Evolutionary conservation across 2,113 vertebrate species (phyloP).

Genomic region (Psephotus haematonotus): DNA sequence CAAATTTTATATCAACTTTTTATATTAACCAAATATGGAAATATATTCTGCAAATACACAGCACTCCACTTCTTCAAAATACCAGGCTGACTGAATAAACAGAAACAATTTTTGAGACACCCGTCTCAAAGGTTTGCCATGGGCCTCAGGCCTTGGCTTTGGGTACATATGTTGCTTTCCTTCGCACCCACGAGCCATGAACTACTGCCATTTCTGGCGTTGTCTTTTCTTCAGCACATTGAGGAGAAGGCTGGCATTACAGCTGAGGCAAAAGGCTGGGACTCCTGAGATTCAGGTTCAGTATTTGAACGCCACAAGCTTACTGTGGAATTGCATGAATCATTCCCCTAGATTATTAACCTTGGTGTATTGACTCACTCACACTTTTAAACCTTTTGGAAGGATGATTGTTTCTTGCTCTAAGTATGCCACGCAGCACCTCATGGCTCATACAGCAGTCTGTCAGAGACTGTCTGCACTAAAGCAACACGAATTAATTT

Average conservation of each 20-base stretch:
- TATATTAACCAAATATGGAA: not conserved
- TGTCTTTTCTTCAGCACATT: not conserved
- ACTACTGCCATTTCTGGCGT: not conserved
- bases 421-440: not conserved
- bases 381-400: not conserved
- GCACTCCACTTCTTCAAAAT: not conserved
- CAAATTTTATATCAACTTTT: not conserved
- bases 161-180: fast-evolving
- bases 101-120: not conserved
- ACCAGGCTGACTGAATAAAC: not conserved
- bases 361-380: fast-evolving
- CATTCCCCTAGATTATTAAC: not conserved
- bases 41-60: not conserved
- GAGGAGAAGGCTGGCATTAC: not conserved
- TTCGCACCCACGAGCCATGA: fast-evolving
- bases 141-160: not conserved
- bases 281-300: not conserved
- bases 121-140: not conserved
- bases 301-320: not conserved
- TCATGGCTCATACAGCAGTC: not conserved
- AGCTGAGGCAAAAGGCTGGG: not conserved
- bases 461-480: not conserved
- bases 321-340: not conserved
- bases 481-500: not conserved
- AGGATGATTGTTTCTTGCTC: not conserved